phyloP scores from a whole-genome alignment of 2,888 invertebrate species.

The Tetranychus piercei region DNA sequence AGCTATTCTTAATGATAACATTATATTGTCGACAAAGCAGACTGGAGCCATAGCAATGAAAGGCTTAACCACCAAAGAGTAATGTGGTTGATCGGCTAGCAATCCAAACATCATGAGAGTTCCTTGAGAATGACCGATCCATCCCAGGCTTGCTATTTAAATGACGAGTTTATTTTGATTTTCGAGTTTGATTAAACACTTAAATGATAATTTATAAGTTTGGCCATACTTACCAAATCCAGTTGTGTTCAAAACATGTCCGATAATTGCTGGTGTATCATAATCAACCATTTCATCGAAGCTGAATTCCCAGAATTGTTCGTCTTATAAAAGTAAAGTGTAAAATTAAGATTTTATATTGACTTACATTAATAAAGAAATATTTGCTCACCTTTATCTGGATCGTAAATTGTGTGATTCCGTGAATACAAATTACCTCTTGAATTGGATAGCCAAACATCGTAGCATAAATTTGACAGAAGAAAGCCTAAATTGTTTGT shows the following conservation, averaged over 20 bases:
- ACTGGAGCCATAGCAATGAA: background rate
- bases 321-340: background rate
- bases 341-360: background rate
- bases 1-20: background rate
- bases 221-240: background rate
- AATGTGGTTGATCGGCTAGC: background rate
- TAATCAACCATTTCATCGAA: background rate
- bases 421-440: constrained; percentile 20
- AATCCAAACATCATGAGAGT: background rate
- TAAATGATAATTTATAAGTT: background rate
- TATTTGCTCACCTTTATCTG: background rate
- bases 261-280: background rate
- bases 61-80: background rate
- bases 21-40: background rate
- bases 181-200: background rate
- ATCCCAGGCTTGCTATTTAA: background rate
- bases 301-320: background rate
- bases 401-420: constrained; percentile 11
- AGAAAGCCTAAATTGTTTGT: constrained; percentile 18
- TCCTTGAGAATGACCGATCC: background rate
- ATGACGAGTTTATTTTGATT: background rate
- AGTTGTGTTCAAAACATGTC: background rate
- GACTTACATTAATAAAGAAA: background rate
- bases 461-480: constrained; percentile 18
- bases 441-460: constrained; percentile 21